These are phyloP conservation scores for Drosophila neonasuta DNA, from an alignment of 2,888 invertebrate species.

Conservation along the genomic window DNA sequence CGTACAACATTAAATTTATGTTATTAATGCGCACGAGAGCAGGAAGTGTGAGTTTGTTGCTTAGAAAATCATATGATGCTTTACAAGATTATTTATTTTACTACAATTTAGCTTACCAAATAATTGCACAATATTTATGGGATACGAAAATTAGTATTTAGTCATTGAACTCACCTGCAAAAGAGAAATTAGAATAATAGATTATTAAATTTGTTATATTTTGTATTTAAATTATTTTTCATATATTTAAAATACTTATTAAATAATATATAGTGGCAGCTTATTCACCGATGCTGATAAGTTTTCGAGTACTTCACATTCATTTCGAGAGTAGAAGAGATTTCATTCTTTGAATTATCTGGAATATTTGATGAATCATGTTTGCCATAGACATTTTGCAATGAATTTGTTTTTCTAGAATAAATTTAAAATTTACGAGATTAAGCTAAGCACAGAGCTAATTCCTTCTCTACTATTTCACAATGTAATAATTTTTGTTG, in stretches of 20 bases:
- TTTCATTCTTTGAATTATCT: background rate
- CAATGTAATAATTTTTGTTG: too few species aligned
- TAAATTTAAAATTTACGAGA: too few species aligned
- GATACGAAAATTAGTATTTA: background rate
- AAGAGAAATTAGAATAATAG: background rate
- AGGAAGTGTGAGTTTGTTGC: constrained; percentile 26
- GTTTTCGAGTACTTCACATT: too few species aligned
- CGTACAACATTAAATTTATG: constrained; percentile 13
- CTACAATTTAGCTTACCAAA: constrained; percentile 1
- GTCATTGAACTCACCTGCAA: constrained; percentile 41
- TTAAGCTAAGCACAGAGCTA: too few species aligned
- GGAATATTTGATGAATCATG: background rate
- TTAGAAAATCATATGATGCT: background rate
- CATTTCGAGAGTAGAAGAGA: background rate
- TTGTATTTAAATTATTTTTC: background rate
- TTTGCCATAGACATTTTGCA: background rate
- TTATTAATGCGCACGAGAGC: constrained; percentile 18
- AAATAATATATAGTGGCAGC: background rate
- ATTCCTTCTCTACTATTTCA: too few species aligned
- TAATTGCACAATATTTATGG: background rate
- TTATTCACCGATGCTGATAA: too few species aligned
- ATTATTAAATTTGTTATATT: background rate
- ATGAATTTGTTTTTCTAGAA: background rate
- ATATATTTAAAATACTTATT: background rate
- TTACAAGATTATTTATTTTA: background rate